Evolutionary conservation across 2,888 invertebrate species (phyloP).

Genomic region (Cancer borealis): DNA sequence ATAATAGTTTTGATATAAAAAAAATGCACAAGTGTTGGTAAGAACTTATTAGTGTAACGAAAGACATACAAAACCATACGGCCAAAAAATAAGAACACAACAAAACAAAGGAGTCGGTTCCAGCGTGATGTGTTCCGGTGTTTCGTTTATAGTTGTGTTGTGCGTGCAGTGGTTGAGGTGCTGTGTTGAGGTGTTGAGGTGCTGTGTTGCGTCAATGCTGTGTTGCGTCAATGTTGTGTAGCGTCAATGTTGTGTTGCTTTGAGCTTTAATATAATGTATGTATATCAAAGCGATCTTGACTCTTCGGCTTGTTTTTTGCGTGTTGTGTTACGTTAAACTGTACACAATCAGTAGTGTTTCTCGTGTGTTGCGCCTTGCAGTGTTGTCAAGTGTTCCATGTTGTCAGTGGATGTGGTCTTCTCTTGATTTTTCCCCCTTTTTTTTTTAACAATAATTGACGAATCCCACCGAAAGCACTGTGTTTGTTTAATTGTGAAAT

Average conservation of each 20-base stretch:
- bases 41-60: not conserved
- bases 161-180: not conserved
- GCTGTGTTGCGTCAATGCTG: not conserved
- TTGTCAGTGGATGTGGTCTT: not conserved
- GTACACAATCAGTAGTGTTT: not conserved
- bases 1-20: not conserved
- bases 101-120: not conserved
- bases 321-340: not conserved
- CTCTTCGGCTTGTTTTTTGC: not conserved
- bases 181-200: not conserved
- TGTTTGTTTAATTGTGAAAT: not conserved
- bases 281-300: no score
- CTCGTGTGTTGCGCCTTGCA: not conserved
- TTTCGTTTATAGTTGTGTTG: not conserved
- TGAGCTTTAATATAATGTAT: no score
- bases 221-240: not conserved
- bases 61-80: not conserved
- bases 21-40: not conserved
- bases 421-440: not conserved
- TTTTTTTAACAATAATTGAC: not conserved
- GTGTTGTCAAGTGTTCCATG: not conserved
- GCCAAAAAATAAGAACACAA: not conserved
- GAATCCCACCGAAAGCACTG: slow-evolving; percentile 11
- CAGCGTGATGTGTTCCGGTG: not conserved
- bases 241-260: not conserved